These are phyloP conservation scores for Cotesia typhae DNA, from an alignment of 1,140 invertebrate species.

Conservation along the genomic window DNA sequence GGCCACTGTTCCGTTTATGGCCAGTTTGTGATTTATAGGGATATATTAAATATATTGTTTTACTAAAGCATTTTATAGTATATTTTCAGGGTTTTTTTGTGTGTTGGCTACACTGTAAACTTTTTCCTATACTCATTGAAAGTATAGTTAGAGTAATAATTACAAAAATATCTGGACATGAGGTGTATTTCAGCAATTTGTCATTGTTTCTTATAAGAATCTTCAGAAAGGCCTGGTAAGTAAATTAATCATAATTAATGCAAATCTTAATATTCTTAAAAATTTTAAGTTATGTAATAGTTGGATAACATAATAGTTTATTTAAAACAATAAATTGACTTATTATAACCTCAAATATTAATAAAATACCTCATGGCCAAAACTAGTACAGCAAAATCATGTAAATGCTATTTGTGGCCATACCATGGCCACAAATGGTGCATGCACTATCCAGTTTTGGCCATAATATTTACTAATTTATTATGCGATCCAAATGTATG, in stretches of 20 bases:
- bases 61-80: constrained; percentile 10
- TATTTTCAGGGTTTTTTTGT: constrained; percentile 24
- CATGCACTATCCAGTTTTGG: constrained; percentile 30
- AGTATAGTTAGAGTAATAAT: constrained; percentile 10
- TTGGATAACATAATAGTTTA: constrained; percentile 11
- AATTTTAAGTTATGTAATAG: constrained; percentile 12
- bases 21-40: constrained; percentile 14
- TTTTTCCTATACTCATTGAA: constrained; percentile 22
- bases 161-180: not conserved
- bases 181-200: not conserved
- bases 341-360: constrained; percentile 32
- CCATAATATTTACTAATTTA: constrained; percentile 26
- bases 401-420: constrained; percentile 25
- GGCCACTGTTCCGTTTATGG: constrained; percentile 20
- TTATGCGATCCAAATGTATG: constrained; percentile 11
- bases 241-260: constrained; percentile 24
- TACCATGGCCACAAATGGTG: constrained; percentile 30
- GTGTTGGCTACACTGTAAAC: constrained; percentile 25
- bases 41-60: constrained; percentile 14
- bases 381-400: constrained; percentile 22
- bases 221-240: constrained; percentile 25
- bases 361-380: constrained; percentile 16
- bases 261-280: constrained; percentile 25
- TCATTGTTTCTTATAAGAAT: constrained; percentile 27
- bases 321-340: constrained; percentile 20